phyloP scores from a whole-genome alignment of 2,888 invertebrate species.

The Caenorhabditis angaria region DNA sequence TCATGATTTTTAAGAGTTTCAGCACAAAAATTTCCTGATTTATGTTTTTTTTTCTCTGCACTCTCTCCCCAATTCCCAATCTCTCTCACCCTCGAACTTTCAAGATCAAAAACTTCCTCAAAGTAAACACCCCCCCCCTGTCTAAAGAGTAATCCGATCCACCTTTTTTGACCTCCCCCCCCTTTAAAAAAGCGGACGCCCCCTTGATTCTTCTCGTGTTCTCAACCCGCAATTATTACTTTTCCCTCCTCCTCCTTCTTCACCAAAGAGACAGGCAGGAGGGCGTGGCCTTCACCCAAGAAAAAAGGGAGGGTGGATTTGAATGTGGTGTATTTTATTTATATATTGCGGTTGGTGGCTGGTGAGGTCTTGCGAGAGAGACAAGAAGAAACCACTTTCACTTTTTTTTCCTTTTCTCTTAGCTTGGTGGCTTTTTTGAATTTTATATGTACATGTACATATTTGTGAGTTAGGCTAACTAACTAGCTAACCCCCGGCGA shows the following conservation, averaged over 20 bases:
- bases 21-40: too few species aligned
- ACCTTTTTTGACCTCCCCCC: not conserved
- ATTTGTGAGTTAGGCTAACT: not conserved
- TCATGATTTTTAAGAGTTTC: too few species aligned
- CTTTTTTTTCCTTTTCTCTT: not conserved
- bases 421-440: too few species aligned
- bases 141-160: not conserved
- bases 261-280: not conserved
- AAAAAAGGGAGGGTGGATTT: not conserved
- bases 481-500: not conserved
- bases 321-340: not conserved
- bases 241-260: not conserved
- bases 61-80: too few species aligned
- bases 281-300: not conserved
- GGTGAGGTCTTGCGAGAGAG: not conserved
- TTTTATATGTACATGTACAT: conserved; percentile 2
- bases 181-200: not conserved
- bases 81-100: too few species aligned
- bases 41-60: too few species aligned
- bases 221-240: conserved; percentile 10
- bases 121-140: too few species aligned
- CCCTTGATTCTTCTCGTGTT: conserved; percentile 14
- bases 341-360: not conserved
- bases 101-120: too few species aligned
- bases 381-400: not conserved